These are phyloP conservation scores for Seira ritae DNA, from an alignment of 2,888 invertebrate genomes.

Conservation along the genomic window DNA sequence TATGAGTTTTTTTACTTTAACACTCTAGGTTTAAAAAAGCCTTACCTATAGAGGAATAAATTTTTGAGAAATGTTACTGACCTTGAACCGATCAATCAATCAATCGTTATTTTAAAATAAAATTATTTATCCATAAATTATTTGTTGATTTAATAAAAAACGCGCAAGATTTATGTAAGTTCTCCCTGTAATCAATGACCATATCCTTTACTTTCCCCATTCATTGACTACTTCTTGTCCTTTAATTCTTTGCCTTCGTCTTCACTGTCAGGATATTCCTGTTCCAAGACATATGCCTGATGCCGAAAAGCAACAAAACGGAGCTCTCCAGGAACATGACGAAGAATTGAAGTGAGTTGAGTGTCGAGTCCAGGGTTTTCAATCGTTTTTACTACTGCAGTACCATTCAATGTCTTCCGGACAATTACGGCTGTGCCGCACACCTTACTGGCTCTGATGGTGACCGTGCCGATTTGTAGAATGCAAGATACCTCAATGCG, in stretches of 20 bases:
- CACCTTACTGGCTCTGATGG: conserved; percentile 76
- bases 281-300: conserved; percentile 66
- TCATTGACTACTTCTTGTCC: neutral
- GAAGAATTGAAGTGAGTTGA: conserved; percentile 77
- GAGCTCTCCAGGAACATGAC: conserved; percentile 71
- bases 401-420: conserved; percentile 79
- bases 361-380: conserved; percentile 84
- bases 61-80: no score
- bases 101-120: no score
- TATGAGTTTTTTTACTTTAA: no score
- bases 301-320: conserved; percentile 70
- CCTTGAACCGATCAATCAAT: no score
- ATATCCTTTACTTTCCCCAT: no score
- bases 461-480: conserved; percentile 77
- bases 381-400: conserved; percentile 80
- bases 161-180: no score
- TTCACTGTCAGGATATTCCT: conserved; percentile 55
- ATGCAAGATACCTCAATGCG: conserved; percentile 84
- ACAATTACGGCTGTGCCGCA: conserved; percentile 82
- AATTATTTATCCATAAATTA: no score
- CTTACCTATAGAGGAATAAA: no score
- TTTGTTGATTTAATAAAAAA: no score
- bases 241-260: conserved; percentile 21
- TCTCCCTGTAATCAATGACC: no score
- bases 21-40: no score